Conservation (phyloP, 2,888 invertebrate species). For the Diarsia mendica region DNA sequence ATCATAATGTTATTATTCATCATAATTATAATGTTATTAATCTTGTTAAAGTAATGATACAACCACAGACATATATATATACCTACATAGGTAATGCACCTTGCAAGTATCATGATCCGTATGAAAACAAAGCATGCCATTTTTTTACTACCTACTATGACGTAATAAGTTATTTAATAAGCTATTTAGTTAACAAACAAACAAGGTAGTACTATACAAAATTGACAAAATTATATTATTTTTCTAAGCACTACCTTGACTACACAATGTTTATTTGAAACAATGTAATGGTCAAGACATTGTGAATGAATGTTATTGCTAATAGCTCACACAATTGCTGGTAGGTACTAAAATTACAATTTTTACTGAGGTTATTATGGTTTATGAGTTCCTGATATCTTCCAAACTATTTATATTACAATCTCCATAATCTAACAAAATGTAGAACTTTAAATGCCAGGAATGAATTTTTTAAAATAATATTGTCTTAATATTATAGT, state of each 20-base stretch:
- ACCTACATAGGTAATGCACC: too few species aligned
- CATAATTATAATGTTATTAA: too few species aligned
- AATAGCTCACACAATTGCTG: neutral
- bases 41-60: too few species aligned
- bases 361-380: neutral
- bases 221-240: neutral
- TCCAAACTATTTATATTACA: neutral
- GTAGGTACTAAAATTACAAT: conserved; percentile 7
- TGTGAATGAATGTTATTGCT: conserved; percentile 12
- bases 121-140: too few species aligned
- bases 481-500: neutral
- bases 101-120: too few species aligned
- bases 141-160: too few species aligned
- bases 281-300: neutral
- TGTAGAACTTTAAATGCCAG: neutral
- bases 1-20: too few species aligned
- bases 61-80: too few species aligned
- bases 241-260: neutral
- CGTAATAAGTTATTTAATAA: too few species aligned
- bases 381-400: too few species aligned
- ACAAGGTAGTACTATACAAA: too few species aligned
- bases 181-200: too few species aligned
- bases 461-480: neutral
- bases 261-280: neutral
- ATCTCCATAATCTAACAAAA: neutral